Evolutionary conservation across 2,797 vertebrate genomes (phyloP).

Genomic region (Myioborus miniatus): DNA sequence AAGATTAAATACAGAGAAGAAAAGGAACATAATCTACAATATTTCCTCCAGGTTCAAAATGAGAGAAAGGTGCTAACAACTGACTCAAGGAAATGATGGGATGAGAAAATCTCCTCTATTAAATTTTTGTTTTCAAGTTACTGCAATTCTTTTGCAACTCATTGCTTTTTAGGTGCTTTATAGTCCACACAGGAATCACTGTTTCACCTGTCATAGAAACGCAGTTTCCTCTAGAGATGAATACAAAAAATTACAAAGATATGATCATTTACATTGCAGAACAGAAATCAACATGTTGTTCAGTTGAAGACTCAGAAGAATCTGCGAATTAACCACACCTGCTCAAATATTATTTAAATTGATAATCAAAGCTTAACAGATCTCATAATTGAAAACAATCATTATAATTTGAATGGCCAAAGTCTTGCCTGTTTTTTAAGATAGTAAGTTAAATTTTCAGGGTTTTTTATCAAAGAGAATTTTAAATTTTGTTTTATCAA

Average conservation of each 20-base stretch:
- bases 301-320: not conserved
- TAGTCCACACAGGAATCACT: not conserved
- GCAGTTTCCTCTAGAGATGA: not conserved
- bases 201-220: not conserved
- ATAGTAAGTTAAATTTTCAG: not conserved
- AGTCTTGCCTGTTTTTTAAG: not conserved
- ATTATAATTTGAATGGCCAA: not conserved
- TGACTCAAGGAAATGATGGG: not conserved
- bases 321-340: not conserved
- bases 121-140: not conserved
- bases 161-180: not conserved
- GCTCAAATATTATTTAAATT: not conserved
- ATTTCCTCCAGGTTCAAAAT: constrained; percentile 13
- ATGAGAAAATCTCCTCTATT: not conserved
- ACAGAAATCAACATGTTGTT: not conserved
- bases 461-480: not conserved
- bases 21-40: not conserved
- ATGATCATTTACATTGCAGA: not conserved
- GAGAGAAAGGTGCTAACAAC: not conserved
- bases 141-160: not conserved
- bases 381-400: not conserved
- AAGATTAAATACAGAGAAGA: not conserved
- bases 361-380: not conserved
- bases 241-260: not conserved
- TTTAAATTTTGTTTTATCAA: not conserved